These are phyloP conservation scores for Pempheris klunzingeri DNA, from an alignment of 2,797 vertebrate genomes.

Conservation along the genomic window DNA sequence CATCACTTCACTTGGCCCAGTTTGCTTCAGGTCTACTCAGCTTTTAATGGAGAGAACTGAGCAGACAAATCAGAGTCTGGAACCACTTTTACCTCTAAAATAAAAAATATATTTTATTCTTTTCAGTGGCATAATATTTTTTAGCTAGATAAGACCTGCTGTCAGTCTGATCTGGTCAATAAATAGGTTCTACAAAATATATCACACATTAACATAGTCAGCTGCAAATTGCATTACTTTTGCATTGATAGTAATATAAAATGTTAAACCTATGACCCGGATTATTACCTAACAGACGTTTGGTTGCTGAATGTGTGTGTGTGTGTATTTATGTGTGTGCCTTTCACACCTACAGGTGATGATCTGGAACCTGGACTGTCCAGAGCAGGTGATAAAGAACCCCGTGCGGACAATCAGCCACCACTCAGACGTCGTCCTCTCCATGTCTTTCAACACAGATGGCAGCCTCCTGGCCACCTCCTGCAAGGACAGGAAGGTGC, in stretches of 20 bases:
- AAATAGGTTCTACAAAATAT: neutral
- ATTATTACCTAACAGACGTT: too few species aligned
- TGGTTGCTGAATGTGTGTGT: too few species aligned
- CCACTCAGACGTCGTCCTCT: conserved; percentile 92
- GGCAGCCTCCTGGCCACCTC: conserved; percentile 91
- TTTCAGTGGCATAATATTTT: neutral
- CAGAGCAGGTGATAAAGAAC: conserved; percentile 84
- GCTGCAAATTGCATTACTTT: too few species aligned
- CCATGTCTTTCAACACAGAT: conserved; percentile 94
- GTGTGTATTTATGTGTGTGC: neutral
- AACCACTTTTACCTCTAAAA: neutral
- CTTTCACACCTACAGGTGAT: conserved; percentile 86
- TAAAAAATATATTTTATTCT: too few species aligned
- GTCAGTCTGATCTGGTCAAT: neutral
- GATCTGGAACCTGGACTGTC: conserved; percentile 93
- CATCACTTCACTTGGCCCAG: neutral
- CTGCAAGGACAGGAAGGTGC: conserved; percentile 92
- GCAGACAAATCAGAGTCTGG: neutral
- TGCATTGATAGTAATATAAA: too few species aligned
- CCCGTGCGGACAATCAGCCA: conserved; percentile 88
- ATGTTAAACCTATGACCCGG: too few species aligned
- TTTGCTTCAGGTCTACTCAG: neutral
- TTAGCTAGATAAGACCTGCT: neutral
- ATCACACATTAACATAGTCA: neutral
- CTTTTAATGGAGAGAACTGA: neutral